Base-by-base conservation (phyloP, 2,113 vertebrate species). In the Pyxicephalus adspersus region DNA sequence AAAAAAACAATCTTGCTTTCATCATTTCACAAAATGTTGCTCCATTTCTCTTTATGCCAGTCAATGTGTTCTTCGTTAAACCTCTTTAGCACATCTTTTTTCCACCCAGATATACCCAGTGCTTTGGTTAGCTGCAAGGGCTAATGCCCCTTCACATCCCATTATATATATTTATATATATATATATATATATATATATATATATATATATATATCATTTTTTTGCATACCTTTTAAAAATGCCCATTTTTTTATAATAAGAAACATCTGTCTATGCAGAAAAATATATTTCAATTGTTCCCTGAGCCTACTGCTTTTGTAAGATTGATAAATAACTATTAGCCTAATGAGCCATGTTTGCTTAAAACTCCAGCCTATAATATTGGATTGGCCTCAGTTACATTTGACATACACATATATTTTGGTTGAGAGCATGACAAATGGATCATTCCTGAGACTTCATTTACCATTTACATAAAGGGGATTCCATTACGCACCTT, bases 341-440 rank as follows among this genome's bases (percentile, higher is more conserved):
- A 77, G 50, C 38, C 52, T 64, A 77, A 77, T 77, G 75, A 77
- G 60, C 61, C 75, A 63, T 52, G 29, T 54, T 31, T 65, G 61
- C 50, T 77, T 77, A 77, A 38, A 65, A 61, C 75, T 64, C 45
- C 60, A 77, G 60, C 75, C 61, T 54, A 52, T 77, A 65, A 77
- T 77, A 77, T 77, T 57, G 75, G 75, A 64, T 77, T 77, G 20
- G 19, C 50, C 61, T 77, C 75, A 77, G 75, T 63, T 77, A 77
- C 45, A 54, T 65, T 50, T 77, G 75, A 77, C 75, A 77, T 65
- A 64, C 22, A 51, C 75, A 77, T 77, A 77, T 54, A 77, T 77
- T 77, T 65, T 65, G 50, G 31, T 20, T 65, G 51, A 45, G 45
- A 54, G 34, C 22, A 65, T 77, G 61, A 77, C 61, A 77, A 77